Percentiles rank a stretch among this genome's conserved stretches.
phyloP scores from a whole-genome alignment of 2,797 vertebrate species.

The Hydrolagus colliei region DNA sequence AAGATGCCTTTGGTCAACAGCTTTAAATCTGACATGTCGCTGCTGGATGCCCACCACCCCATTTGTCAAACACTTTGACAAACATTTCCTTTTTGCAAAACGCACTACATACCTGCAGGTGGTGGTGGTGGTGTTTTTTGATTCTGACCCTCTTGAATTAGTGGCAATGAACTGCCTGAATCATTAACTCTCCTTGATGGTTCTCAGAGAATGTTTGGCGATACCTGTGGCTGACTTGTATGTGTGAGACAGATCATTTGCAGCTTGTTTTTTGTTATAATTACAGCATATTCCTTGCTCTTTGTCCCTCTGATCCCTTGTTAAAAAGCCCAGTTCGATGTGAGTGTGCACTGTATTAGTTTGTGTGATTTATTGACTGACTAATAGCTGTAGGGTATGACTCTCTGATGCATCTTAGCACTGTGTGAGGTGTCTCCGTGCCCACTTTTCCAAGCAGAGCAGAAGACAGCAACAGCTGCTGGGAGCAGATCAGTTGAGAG shows the following conservation, averaged over 20 bases:
- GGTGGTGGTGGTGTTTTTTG: not conserved
- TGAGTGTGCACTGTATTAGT: constrained; percentile 49
- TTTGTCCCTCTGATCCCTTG: constrained; percentile 69
- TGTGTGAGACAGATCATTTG: constrained; percentile 50
- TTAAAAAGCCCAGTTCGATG: constrained; percentile 58
- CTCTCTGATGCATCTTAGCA: constrained; percentile 51
- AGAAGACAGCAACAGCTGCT: constrained; percentile 57
- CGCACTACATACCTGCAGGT: too few relatives aligned
- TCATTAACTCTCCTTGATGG: not conserved
- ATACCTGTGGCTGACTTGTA: constrained; percentile 35
- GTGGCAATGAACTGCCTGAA: not conserved
- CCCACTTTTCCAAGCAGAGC: constrained; percentile 34
- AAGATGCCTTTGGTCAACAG: too few relatives aligned
- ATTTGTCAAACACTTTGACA: too few relatives aligned
- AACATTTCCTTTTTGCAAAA: too few relatives aligned
- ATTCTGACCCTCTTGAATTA: not conserved
- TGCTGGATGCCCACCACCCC: too few relatives aligned
- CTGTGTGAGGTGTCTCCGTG: constrained; percentile 48
- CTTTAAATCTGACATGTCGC: too few relatives aligned
- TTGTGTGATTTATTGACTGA: constrained; percentile 75
- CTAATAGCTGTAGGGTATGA: constrained; percentile 68
- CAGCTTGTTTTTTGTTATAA: constrained; percentile 62
- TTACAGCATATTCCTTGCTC: constrained; percentile 65
- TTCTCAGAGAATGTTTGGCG: constrained; percentile 22
- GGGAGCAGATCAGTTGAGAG: constrained; percentile 72